Percentiles rank a stretch among this genome's conserved stretches.
Conservation (phyloP, 1,140 invertebrate species). For the Ips typographus region DNA sequence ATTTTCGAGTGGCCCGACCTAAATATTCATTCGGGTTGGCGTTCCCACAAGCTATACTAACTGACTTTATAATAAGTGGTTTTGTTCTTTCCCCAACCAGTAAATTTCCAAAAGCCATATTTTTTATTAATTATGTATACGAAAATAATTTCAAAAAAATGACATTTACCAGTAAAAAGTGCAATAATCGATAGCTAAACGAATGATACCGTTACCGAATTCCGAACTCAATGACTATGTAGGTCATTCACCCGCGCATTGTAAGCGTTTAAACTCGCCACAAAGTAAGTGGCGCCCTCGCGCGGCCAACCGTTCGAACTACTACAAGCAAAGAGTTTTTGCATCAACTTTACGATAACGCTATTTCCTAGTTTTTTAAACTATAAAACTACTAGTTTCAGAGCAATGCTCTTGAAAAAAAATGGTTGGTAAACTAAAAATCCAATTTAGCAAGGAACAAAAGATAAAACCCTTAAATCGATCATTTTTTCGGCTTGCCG, state of each 20-base stretch:
- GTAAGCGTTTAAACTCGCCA: neutral
- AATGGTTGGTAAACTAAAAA: no score
- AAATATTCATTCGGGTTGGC: neutral
- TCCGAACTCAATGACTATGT: conserved; percentile 24
- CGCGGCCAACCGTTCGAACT: neutral
- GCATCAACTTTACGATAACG: no score
- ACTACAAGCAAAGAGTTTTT: neutral
- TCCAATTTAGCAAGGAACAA: no score
- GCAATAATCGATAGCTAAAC: conserved; percentile 33
- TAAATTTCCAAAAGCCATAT: no score
- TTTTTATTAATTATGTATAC: neutral
- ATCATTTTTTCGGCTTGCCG: neutral
- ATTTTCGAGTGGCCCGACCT: conserved; percentile 1
- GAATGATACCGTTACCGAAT: conserved; percentile 36
- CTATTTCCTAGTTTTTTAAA: no score
- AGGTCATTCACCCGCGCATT: conserved; percentile 35
- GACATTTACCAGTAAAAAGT: conserved; percentile 6
- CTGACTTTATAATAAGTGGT: no score
- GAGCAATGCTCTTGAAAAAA: no score
- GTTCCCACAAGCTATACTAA: no score
- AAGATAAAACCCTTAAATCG: no score
- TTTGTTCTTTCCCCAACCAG: no score
- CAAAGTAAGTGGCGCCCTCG: conserved; percentile 2
- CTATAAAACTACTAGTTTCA: no score
- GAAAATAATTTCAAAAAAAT: neutral